These are phyloP conservation scores for Trachelus troglodyta DNA, from an alignment of 2,888 invertebrate genomes.

Conservation along the genomic window DNA sequence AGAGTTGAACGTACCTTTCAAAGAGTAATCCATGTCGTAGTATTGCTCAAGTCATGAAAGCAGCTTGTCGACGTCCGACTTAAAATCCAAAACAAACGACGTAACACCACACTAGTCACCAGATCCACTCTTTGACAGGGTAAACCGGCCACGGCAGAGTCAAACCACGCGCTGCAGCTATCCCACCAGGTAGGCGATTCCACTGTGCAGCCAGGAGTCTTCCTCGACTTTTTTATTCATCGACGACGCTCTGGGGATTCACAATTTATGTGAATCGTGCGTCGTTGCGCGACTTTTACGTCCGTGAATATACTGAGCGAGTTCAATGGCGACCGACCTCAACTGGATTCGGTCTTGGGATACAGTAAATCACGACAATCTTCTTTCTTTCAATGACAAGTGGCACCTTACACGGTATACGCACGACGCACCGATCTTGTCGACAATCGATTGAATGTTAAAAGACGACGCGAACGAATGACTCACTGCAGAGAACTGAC, in stretches of 20 bases:
- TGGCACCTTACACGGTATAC: background rate
- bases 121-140: background rate
- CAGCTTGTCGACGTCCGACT: background rate
- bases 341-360: background rate
- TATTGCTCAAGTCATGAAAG: background rate
- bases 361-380: background rate
- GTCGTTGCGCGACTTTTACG: background rate
- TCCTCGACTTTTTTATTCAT: background rate
- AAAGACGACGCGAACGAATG: constrained; percentile 22
- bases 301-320: background rate
- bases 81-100: background rate
- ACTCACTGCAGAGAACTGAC: constrained; percentile 50
- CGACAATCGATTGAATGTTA: background rate
- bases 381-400: background rate
- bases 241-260: background rate
- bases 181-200: background rate
- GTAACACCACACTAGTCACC: background rate
- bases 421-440: background rate
- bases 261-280: background rate
- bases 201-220: background rate
- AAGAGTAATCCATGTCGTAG: constrained; percentile 51
- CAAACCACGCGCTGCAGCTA: background rate
- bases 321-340: background rate
- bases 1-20: constrained; percentile 42
- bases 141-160: background rate